These are phyloP conservation scores for Cyanistes caeruleus DNA, from an alignment of 2,113 vertebrate species.

Conservation along the genomic window DNA sequence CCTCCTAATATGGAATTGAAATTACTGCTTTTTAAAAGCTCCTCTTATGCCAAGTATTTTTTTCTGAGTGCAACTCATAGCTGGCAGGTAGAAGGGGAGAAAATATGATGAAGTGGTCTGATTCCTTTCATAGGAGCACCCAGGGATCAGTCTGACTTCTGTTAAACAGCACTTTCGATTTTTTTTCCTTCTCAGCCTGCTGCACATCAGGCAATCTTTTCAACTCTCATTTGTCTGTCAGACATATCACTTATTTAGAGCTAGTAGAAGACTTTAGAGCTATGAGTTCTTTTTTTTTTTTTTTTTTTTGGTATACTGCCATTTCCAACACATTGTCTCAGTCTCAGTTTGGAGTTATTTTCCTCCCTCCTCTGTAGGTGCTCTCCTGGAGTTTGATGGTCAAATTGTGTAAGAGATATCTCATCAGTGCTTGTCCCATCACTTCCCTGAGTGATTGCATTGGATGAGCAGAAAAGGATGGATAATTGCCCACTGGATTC, in stretches of 20 bases:
- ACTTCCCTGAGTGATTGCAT: neutral
- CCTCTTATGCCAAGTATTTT: neutral
- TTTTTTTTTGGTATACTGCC: neutral
- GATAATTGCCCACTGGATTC: constrained; percentile 51
- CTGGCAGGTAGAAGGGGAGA: neutral
- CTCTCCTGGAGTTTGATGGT: neutral
- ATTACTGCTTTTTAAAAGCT: neutral
- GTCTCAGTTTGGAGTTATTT: neutral
- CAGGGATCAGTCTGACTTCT: neutral
- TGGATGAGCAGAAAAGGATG: neutral
- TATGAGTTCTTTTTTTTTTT: neutral
- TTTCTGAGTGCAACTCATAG: neutral
- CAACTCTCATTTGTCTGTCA: neutral
- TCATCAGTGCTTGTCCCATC: neutral
- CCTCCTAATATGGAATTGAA: neutral
- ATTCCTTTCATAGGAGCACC: neutral
- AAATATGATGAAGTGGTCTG: neutral
- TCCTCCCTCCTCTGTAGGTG: neutral
- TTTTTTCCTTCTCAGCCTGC: neutral
- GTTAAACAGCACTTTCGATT: neutral
- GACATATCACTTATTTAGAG: neutral
- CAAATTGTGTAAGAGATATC: neutral
- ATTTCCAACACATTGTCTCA: neutral
- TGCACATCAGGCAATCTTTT: neutral
- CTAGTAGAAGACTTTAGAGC: neutral